A percentile compares a stretch with the other conserved stretches of the same genome.
Evolutionary conservation across 2,888 invertebrate genomes (phyloP).

Genomic region (Synergus itoensis): DNA sequence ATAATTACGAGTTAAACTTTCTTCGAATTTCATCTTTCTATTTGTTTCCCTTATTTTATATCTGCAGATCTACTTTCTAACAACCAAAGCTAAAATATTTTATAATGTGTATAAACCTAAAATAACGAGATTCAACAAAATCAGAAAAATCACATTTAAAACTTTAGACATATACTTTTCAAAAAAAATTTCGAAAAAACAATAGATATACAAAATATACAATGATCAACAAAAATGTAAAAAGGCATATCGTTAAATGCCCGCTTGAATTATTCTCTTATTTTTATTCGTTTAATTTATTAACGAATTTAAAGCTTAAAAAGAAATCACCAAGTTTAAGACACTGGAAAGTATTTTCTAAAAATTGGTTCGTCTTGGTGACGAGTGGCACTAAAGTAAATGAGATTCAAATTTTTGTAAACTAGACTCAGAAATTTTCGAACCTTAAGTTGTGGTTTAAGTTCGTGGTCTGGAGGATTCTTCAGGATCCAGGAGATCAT

Average conservation of each 20-base stretch:
- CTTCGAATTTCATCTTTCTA: background rate
- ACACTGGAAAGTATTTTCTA: background rate
- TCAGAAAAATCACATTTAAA: background rate
- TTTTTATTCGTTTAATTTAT: background rate
- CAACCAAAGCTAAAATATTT: background rate
- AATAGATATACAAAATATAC: background rate
- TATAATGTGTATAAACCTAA: background rate
- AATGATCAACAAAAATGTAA: background rate
- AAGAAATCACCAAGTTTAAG: background rate
- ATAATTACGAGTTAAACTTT: background rate
- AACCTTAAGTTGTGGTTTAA: constrained; percentile 52
- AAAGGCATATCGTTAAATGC: background rate
- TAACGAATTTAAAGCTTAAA: constrained; percentile 1
- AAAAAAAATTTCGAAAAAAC: constrained; percentile 8
- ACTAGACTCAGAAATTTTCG: constrained; percentile 27
- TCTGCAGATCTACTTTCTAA: background rate
- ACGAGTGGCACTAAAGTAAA: constrained; percentile 6
- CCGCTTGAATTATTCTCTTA: background rate
- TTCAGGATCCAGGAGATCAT: constrained; percentile 75
- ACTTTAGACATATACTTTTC: background rate
- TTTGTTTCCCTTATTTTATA: background rate
- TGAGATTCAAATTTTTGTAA: constrained; percentile 39
- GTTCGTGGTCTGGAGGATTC: constrained; percentile 71
- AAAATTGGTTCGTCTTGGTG: background rate
- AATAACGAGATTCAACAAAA: background rate